A percentile compares a stretch with the other conserved stretches of the same genome.
Evolutionary conservation across 2,797 vertebrate genomes (phyloP).

Genomic region (Leptodactylus fallax): DNA sequence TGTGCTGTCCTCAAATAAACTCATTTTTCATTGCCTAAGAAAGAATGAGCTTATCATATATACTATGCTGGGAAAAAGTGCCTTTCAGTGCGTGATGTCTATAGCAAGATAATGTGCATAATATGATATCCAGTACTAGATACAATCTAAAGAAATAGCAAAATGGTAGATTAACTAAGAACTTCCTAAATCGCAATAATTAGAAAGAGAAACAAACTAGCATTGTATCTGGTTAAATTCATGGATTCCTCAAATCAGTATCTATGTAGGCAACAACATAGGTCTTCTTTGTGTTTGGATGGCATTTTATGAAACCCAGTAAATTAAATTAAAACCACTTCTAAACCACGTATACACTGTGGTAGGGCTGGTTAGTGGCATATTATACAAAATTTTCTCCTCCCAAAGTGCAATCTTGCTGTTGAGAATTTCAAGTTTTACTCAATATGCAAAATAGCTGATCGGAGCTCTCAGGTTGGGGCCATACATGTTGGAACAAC

Average conservation of each 20-base stretch:
- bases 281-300: no score
- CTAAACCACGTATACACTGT: no score
- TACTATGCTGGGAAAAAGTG: neutral
- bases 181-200: neutral
- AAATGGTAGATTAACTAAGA: neutral
- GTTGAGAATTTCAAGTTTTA: no score
- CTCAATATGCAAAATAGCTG: no score
- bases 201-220: neutral
- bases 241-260: neutral
- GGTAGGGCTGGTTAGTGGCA: no score
- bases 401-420: no score
- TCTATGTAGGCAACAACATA: no score
- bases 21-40: neutral
- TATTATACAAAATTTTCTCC: no score
- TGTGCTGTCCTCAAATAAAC: constrained; percentile 18
- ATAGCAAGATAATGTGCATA: neutral
- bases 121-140: neutral
- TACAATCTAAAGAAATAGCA: neutral
- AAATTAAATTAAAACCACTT: no score
- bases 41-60: neutral
- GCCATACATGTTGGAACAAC: no score
- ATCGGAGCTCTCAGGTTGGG: no score
- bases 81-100: neutral
- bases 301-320: no score
- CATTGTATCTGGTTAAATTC: neutral